A percentile compares a stretch with the other conserved stretches of the same genome.
Conservation (phyloP, 2,113 vertebrate genomes). For the Phoenicopterus ruber region DNA sequence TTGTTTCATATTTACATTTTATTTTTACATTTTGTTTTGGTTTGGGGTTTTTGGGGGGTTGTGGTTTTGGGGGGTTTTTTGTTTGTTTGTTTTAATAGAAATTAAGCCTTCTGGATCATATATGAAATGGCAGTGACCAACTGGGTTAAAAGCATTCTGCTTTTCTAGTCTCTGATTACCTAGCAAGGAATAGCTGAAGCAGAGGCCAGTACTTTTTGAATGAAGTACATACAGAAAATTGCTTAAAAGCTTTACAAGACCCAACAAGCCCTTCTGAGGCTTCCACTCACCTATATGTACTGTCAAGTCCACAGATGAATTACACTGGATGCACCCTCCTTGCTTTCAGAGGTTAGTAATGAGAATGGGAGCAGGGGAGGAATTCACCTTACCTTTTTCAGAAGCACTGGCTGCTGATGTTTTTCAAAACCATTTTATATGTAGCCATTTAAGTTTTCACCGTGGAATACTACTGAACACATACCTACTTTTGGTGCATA, state of each 20-base stretch:
- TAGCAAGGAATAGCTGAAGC: neutral
- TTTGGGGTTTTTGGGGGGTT: no score
- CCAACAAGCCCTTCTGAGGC: neutral
- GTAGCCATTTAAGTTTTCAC: neutral
- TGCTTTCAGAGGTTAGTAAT: neutral
- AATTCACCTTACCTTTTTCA: slow-evolving; percentile 47
- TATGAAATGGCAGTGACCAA: neutral
- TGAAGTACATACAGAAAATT: neutral
- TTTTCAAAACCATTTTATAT: neutral
- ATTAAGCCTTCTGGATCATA: neutral
- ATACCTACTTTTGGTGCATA: neutral
- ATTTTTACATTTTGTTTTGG: neutral
- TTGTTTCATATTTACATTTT: neutral
- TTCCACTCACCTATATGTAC: neutral
- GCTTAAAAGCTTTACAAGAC: neutral
- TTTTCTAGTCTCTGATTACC: slow-evolving; percentile 18
- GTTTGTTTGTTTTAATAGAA: neutral
- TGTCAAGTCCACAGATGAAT: neutral
- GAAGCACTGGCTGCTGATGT: neutral
- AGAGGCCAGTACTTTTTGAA: neutral
- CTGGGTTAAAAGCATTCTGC: neutral
- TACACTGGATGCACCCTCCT: neutral
- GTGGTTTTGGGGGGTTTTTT: neutral
- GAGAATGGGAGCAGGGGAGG: neutral
- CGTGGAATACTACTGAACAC: neutral